Percentiles rank a stretch among this genome's conserved stretches.
These are phyloP conservation scores for Armadillidium nasatum DNA, from an alignment of 1,140 invertebrate species.

Conservation along the genomic window DNA sequence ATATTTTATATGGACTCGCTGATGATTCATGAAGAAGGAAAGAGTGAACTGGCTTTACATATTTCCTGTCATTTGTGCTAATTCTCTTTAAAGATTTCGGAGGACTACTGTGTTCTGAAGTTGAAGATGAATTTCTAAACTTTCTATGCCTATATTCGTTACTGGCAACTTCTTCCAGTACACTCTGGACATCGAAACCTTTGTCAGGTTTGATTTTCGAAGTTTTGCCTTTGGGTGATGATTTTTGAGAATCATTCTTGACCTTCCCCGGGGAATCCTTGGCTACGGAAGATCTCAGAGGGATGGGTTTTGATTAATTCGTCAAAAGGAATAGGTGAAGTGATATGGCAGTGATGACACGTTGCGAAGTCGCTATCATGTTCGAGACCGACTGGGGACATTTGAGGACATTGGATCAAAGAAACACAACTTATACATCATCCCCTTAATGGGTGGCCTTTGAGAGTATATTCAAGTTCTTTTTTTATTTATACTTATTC, in stretches of 20 bases:
- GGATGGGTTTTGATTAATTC: conserved; percentile 29
- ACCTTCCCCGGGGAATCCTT: background rate
- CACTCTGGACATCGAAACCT: background rate
- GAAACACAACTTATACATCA: no score
- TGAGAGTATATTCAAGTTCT: no score
- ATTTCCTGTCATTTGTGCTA: background rate
- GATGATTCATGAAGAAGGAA: background rate
- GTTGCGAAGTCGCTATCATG: background rate
- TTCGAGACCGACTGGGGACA: background rate
- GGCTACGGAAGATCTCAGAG: conserved; percentile 19
- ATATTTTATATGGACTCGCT: background rate
- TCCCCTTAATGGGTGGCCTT: no score
- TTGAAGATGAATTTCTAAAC: background rate
- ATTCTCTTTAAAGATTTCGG: background rate
- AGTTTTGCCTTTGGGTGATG: background rate
- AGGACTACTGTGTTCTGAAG: background rate
- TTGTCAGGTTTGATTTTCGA: no score
- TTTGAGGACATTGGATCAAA: background rate
- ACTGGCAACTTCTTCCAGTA: background rate
- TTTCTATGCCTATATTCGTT: background rate
- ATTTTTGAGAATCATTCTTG: background rate
- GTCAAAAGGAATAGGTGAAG: conserved; percentile 21
- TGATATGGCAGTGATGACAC: conserved; percentile 27
- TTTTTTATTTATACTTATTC: no score
- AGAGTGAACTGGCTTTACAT: background rate